phyloP scores from a whole-genome alignment of 2,888 invertebrate genomes.

The Acleris cristana region DNA sequence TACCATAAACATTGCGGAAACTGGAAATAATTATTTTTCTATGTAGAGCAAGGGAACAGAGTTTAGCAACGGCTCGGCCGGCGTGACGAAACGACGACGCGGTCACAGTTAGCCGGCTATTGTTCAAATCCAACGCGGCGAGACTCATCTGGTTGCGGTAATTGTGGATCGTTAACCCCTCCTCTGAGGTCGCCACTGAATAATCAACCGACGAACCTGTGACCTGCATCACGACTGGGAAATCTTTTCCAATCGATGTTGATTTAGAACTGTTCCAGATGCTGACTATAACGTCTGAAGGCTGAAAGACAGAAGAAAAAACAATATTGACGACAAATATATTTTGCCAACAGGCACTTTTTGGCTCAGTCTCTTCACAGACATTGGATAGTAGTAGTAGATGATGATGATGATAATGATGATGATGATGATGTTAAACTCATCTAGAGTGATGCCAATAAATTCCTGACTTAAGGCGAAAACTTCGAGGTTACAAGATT shows the following conservation, averaged over 20 bases:
- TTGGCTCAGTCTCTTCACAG: too few species aligned
- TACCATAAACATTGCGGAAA: slow-evolving; percentile 48
- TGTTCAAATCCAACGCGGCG: slow-evolving; percentile 55
- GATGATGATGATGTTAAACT: too few species aligned
- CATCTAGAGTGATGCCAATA: too few species aligned
- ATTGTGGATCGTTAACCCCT: slow-evolving; percentile 63
- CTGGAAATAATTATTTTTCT: slow-evolving; percentile 35
- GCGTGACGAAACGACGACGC: slow-evolving; percentile 42
- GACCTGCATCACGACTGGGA: slow-evolving; percentile 47
- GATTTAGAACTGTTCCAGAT: background rate
- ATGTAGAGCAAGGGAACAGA: slow-evolving; percentile 38
- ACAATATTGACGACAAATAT: too few species aligned
- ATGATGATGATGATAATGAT: too few species aligned
- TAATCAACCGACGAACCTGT: slow-evolving; percentile 48
- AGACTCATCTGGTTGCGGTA: slow-evolving; percentile 56
- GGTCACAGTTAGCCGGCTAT: slow-evolving; percentile 60
- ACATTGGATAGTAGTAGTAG: too few species aligned
- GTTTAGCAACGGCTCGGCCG: slow-evolving; percentile 30
- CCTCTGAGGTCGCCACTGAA: slow-evolving; percentile 48
- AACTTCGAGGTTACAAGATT: too few species aligned
- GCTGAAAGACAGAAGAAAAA: too few species aligned
- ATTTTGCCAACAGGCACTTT: too few species aligned
- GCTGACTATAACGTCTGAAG: background rate
- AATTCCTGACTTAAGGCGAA: too few species aligned
- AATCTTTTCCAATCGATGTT: slow-evolving; percentile 17